Evolutionary conservation across 2,113 vertebrate species (phyloP), one percentile per base, ranked within the genome.

Genomic region (Cervus canadensis): DNA sequence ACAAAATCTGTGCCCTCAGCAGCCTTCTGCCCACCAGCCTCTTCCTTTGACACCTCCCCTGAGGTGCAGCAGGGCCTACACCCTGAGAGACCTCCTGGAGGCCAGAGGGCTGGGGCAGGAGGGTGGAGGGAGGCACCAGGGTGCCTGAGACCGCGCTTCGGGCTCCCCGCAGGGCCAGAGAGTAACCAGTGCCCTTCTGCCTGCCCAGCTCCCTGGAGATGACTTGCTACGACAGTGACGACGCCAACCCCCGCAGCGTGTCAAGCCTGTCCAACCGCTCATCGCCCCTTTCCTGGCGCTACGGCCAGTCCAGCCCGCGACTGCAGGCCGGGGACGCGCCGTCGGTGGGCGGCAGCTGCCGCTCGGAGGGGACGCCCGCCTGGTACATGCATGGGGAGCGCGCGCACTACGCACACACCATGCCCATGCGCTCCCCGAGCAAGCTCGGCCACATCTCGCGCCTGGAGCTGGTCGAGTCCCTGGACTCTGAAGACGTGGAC

Each of bases 221-320:
- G 98, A 98, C 98, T 59, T 99, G 99, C 98, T 99, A 99, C 0
- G 99, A 99, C 99, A 99, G 99, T 0, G 99, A 99, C 0, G 99
- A 99, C 26, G 99, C 99, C 93, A 99, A 99, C 60, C 98, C 99
- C 0, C 99, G 99, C 95, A 99, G 99, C 1, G 97, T 99, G 60
- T 99, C 99, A 98, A 99, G 99, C 96, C 98, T 99, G 21, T 99
- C 99, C 84, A 99, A 99, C 97, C 99, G 99, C 96, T 99, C 99
- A 0, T 99, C 99, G 0, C 99, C 99, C 0, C 98, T 99, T 48
- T 99, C 99, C 6, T 99, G 99, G 99, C 99, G 99, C 95, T 99
- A 99, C 0, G 99, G 99, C 89, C 99, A 99, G 97, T 99, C 99
- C 14, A 99, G 99, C 96, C 99, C 99, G 0, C 99, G 99, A 19